These are phyloP conservation scores for Nothoprocta pentlandii DNA, from an alignment of 2,113 vertebrate genomes.

Conservation along the genomic window DNA sequence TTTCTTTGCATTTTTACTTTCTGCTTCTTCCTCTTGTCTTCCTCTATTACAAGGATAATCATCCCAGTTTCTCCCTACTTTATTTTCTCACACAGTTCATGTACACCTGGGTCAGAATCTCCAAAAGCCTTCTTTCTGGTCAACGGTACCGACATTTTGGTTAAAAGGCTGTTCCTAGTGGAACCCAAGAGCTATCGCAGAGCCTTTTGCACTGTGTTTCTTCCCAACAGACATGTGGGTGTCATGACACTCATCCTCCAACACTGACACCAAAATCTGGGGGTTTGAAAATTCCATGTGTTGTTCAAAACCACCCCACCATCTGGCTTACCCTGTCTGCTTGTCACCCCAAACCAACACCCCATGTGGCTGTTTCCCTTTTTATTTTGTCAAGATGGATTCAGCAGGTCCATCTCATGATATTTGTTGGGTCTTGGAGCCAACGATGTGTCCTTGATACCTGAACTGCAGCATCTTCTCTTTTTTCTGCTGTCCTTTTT, in stretches of 20 bases:
- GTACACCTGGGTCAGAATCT: background rate
- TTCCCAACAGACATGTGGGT: background rate
- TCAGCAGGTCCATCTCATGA: background rate
- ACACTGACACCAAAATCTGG: background rate
- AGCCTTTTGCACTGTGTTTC: background rate
- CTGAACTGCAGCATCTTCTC: background rate
- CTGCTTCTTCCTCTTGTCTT: background rate
- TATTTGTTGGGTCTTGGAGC: background rate
- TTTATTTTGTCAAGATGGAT: background rate
- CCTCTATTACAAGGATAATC: background rate
- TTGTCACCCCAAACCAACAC: background rate
- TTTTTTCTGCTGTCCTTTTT: background rate
- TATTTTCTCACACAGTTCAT: background rate
- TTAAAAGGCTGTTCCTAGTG: background rate
- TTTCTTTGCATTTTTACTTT: background rate
- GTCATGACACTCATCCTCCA: background rate
- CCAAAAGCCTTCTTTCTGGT: background rate
- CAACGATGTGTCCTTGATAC: background rate
- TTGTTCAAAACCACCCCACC: background rate
- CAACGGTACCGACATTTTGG: accelerated
- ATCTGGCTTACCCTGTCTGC: background rate
- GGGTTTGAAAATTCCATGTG: background rate
- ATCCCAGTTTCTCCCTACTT: background rate
- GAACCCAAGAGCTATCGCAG: background rate
- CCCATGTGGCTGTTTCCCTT: background rate